Conservation (phyloP, 2,888 invertebrate genomes). For the Osedax fenrisi region DNA sequence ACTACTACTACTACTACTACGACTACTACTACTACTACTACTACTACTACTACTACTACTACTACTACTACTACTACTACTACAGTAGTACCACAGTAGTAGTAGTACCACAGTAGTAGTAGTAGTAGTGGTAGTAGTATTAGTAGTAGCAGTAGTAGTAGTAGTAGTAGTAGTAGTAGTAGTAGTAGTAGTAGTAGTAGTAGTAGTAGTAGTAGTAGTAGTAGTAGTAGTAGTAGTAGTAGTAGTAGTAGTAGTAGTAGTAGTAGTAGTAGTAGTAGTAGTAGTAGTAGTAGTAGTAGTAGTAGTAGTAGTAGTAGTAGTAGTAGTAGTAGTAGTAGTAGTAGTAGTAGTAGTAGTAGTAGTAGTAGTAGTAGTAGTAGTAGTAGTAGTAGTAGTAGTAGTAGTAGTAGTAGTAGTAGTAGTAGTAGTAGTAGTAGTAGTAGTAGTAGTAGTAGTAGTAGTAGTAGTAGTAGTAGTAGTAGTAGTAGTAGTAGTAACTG, state of each 20-base stretch:
- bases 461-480: too few species aligned
- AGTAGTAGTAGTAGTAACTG: too few species aligned
- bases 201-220: slow-evolving; percentile 5
- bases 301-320: background rate
- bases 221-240: slow-evolving; percentile 2
- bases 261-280: slow-evolving; percentile 10
- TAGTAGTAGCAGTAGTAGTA: too few species aligned
- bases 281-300: slow-evolving; percentile 10
- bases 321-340: slow-evolving; percentile 2
- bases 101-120: too few species aligned
- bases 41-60: slow-evolving; percentile 11
- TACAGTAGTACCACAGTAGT: background rate
- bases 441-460: too few species aligned
- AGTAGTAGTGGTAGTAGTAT: too few species aligned
- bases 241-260: slow-evolving; percentile 12
- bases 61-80: slow-evolving; percentile 9
- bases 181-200: background rate
- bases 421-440: slow-evolving; percentile 28
- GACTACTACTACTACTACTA: too few species aligned
- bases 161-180: background rate
- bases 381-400: slow-evolving; percentile 31
- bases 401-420: slow-evolving; percentile 28
- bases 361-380: slow-evolving; percentile 3
- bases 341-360: background rate
- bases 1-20: too few species aligned